Conservation (phyloP, 2,113 vertebrate species). For the Dicaeum eximium region DNA sequence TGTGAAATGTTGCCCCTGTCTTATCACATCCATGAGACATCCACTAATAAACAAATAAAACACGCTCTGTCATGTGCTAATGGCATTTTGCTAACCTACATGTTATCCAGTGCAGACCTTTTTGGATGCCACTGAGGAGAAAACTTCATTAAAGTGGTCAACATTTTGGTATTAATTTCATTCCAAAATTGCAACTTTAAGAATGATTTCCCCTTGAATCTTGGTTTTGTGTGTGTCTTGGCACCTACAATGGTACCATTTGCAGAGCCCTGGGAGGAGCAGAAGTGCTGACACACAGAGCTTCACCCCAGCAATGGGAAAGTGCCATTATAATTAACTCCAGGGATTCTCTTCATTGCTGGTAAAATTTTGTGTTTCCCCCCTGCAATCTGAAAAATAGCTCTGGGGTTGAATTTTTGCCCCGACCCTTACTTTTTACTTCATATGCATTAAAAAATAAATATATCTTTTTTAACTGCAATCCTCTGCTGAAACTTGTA, state of each 20-base stretch:
- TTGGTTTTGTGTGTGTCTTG: not conserved
- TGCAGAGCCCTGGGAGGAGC: not conserved
- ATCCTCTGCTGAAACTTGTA: not conserved
- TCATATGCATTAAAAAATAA: not conserved
- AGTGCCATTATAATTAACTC: not conserved
- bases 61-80: not conserved
- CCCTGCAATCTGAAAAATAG: not conserved
- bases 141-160: not conserved
- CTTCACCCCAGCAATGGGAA: constrained; percentile 7
- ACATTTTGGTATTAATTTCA: not conserved
- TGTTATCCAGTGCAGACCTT: not conserved
- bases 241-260: constrained; percentile 6
- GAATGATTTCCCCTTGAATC: not conserved
- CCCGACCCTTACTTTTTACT: not conserved
- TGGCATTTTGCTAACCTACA: not conserved
- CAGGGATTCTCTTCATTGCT: not conserved
- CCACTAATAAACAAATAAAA: constrained; percentile 15
- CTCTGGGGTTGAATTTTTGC: not conserved
- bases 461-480: not conserved
- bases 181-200: not conserved
- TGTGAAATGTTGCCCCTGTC: not conserved
- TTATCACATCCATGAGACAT: not conserved
- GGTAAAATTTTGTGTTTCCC: not conserved
- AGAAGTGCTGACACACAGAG: constrained; percentile 45
- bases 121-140: not conserved